Evolutionary conservation across 2,888 invertebrate genomes (phyloP), one percentile per base, ranked within the genome.

Genomic region (Pammene aurita): DNA sequence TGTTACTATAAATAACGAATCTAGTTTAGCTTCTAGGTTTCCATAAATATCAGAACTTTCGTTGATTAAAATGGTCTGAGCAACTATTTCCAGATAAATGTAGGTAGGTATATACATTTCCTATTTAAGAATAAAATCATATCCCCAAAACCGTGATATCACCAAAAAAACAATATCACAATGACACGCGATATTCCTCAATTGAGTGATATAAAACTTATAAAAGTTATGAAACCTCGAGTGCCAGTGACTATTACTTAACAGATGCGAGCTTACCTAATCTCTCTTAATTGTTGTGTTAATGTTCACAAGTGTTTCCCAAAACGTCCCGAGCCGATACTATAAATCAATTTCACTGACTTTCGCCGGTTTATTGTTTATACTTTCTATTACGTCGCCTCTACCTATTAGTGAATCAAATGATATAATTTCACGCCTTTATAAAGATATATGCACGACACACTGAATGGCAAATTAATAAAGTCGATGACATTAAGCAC

Each of bases 321-420:
- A 88, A 91, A 89, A 85, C 81, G 83, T 81, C 84, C 78, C 79
- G 77, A 26, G 80, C 81, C 77, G 78, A 75, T 77, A 78, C 83
- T 77, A 91, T 92, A 91, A 92, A 92, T 92, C 92, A 92, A 92
- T 92, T 92, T 92, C 92, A 85, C 92, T 80, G 84, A 86, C 92
- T 92, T 92, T 92, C 92, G 89, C 91, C 80, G 80, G 80, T 80
- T 88, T 90, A 92, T 92, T 92, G 92, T 92, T 90, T 89, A 88
- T 87, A 91, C 92, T 92, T 92, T 92, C 92, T 92, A 92, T 85
- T 85, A 81, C 79, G 79, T 78, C 75, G 74, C 75, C n/a, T 77
- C 79, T 75, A 77, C 80, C 80, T 80, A 86, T 86, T 87, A 85
- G 82, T 85, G 78, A 84, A 84, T 85, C 85, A 84, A 88, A 88